Base-by-base conservation (phyloP, 2,113 vertebrate species). In the Semnopithecus entellus region DNA sequence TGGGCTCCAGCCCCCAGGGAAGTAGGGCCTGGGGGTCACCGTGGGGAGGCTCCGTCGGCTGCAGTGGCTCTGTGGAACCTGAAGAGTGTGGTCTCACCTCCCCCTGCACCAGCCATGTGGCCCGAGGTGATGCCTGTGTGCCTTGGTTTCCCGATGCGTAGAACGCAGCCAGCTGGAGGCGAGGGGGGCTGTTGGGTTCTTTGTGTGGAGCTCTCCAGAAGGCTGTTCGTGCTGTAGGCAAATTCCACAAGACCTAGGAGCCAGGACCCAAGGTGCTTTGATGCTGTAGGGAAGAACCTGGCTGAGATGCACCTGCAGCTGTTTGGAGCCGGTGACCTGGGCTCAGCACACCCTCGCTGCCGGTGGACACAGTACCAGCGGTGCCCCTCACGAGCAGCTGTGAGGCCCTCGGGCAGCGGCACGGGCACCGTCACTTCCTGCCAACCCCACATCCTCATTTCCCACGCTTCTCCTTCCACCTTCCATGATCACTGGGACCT, bases 11-110 rank as follows among this genome's bases (percentile, higher is more conserved):
- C 20, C 70, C 70, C 13, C 27, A 1, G 27, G 27, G 61, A 55
- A 55, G 52, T 20, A 55, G 52, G 52, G 18, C 52, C 52, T 18
- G 18, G 52, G 18, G 52, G 18, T 55, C 52, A 55, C 52, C 6
- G 6, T 18, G 52, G 18, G 27, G 61, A 70, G 45, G 25, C 13
- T 45, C 43, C 27, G 3, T 11, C 0, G 0, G 14, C 4, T 8
- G 0, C 12, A 0, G 17, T 8, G 18, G 43, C 6, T 18, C 6
- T 18, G 4, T 32, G 8, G 20, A 40, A 48, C 27, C 30, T 3
- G 20, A 17, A 38, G 3, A 23, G 20, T 64, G 23, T 5, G 78
- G 11, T 17, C 57, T 38, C 6, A 2, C 35, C 48, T 50, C 25
- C 16, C 7, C 32, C 8, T 14, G 72, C 23, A 13, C 12, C 50